Conservation (phyloP, 2,797 vertebrate genomes). For the Pagetopsis macropterus region DNA sequence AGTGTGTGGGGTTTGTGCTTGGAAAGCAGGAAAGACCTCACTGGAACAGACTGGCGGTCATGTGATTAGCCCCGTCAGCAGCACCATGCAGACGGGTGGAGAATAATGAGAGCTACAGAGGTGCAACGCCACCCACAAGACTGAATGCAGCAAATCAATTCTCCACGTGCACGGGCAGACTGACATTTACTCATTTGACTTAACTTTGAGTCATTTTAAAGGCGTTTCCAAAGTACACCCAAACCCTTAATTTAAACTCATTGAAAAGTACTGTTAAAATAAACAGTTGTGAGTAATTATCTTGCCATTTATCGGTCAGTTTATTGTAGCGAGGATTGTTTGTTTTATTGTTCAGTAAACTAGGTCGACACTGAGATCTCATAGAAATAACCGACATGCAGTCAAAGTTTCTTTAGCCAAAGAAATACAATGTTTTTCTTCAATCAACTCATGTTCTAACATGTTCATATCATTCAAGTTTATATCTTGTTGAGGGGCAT, state of each 20-base stretch:
- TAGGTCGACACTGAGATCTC: not conserved
- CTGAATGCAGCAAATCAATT: slow-evolving; percentile 30
- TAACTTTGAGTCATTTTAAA: not conserved
- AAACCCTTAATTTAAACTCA: not conserved
- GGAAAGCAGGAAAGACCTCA: slow-evolving; percentile 48
- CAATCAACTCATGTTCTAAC: not conserved
- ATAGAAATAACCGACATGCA: not conserved
- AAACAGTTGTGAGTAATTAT: not conserved
- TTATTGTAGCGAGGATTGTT: not conserved
- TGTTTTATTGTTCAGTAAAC: not conserved
- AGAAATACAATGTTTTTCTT: not conserved
- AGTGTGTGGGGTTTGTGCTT: slow-evolving; percentile 40
- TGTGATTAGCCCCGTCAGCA: slow-evolving; percentile 59
- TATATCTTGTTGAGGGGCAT: not conserved
- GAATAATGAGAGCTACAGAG: slow-evolving; percentile 26
- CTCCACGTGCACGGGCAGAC: slow-evolving; percentile 14
- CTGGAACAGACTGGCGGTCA: slow-evolving; percentile 53
- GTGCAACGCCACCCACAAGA: slow-evolving; percentile 19
- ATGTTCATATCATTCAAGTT: not conserved
- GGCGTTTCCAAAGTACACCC: not conserved
- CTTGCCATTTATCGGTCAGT: not conserved
- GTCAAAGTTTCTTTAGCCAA: not conserved
- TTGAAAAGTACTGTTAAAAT: not conserved
- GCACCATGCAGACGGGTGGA: slow-evolving; percentile 38
- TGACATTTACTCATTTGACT: not conserved